phyloP scores from a whole-genome alignment of 2,797 vertebrate species.

The Sebastes diaconus region DNA sequence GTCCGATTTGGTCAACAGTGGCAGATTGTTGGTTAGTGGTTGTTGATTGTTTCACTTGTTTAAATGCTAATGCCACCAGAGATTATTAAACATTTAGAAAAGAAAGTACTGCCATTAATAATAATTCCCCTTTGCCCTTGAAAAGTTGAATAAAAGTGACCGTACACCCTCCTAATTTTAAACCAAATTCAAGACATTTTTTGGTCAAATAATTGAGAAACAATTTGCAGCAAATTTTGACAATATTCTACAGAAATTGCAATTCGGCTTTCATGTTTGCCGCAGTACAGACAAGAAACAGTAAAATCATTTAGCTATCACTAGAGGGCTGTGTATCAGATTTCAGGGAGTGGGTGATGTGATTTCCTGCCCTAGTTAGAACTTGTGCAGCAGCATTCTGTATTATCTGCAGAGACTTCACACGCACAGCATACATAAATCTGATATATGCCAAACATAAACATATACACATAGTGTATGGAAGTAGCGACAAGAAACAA shows the following conservation, averaged over 20 bases:
- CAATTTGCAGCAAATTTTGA: background rate
- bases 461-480: background rate
- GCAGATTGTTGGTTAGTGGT: background rate
- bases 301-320: no score
- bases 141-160: background rate
- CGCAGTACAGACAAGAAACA: background rate
- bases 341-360: background rate
- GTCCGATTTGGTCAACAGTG: background rate
- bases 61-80: background rate
- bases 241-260: background rate
- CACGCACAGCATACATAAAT: background rate
- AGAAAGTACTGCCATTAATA: background rate
- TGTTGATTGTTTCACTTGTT: background rate
- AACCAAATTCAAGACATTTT: background rate
- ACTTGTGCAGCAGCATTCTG: conserved; percentile 2
- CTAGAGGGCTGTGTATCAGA: background rate
- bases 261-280: background rate
- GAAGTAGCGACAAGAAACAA: background rate
- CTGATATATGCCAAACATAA: background rate
- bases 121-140: background rate
- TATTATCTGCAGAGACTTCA: background rate
- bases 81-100: background rate
- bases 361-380: background rate
- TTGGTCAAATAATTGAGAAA: background rate
- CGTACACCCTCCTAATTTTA: background rate